phyloP scores from a whole-genome alignment of 2,797 vertebrate genomes.

The Melanogrammus aeglefinus region DNA sequence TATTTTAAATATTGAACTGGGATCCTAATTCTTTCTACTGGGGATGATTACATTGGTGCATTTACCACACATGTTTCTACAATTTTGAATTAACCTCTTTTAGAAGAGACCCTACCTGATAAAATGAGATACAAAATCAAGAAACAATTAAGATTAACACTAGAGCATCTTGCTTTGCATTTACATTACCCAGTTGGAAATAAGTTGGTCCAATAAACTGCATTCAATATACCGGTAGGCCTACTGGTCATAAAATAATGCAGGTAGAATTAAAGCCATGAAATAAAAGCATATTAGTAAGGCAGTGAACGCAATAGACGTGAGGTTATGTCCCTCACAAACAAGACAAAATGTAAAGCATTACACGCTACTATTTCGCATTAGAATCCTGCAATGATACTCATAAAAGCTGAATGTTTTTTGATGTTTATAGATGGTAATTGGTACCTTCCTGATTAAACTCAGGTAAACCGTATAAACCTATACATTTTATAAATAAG shows the following conservation, averaged over 20 bases:
- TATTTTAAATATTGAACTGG: neutral
- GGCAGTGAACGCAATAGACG: neutral
- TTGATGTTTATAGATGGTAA: neutral
- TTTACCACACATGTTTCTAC: neutral
- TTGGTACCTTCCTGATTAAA: slow-evolving; percentile 9
- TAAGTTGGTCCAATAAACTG: slow-evolving; percentile 55
- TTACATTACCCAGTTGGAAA: slow-evolving; percentile 37
- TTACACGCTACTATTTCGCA: neutral
- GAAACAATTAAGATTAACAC: neutral
- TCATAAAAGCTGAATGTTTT: neutral
- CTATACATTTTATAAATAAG: neutral
- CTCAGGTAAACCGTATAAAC: slow-evolving; percentile 5
- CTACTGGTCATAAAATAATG: slow-evolving; percentile 53
- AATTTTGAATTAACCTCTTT: neutral
- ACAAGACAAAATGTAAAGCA: neutral
- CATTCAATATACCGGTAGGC: slow-evolving; percentile 29
- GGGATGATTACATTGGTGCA: neutral
- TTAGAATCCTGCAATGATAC: neutral
- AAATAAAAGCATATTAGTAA: neutral
- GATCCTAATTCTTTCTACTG: neutral
- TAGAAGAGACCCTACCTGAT: neutral
- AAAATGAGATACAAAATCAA: neutral
- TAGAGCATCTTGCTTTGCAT: slow-evolving; percentile 10
- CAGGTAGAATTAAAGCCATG: neutral
- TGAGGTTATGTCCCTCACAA: neutral